phyloP scores from a whole-genome alignment of 2,888 invertebrate species.

The Drosophila ezoana region DNA sequence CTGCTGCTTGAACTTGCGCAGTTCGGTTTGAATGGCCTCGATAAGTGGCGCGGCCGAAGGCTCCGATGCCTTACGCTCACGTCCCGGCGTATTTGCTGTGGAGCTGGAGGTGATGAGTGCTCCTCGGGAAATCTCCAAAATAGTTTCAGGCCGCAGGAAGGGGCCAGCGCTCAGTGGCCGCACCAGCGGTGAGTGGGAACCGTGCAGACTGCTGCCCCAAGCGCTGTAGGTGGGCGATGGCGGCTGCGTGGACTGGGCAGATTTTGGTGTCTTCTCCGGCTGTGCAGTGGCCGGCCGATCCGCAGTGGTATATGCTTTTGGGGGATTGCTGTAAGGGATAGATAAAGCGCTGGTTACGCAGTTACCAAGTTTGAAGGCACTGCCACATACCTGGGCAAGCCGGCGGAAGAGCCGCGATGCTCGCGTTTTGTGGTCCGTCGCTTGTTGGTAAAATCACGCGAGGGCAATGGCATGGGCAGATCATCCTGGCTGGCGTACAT shows the following conservation, averaged over 20 bases:
- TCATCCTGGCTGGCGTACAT: slow-evolving; percentile 84
- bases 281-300: slow-evolving; percentile 84
- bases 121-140: slow-evolving; percentile 62
- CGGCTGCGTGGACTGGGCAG: slow-evolving; percentile 83
- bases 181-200: slow-evolving; percentile 86
- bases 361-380: too few species aligned
- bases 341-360: not conserved
- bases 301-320: slow-evolving; percentile 65
- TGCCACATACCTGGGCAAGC: slow-evolving; percentile 74
- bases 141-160: slow-evolving; percentile 86
- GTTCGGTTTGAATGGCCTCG: slow-evolving; percentile 92
- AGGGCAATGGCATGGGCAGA: slow-evolving; percentile 82
- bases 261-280: slow-evolving; percentile 79
- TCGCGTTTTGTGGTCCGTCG: slow-evolving; percentile 80
- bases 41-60: slow-evolving; percentile 94
- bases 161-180: slow-evolving; percentile 89
- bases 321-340: slow-evolving; percentile 59
- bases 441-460: slow-evolving; percentile 79
- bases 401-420: slow-evolving; percentile 84
- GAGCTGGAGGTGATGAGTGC: slow-evolving; percentile 20
- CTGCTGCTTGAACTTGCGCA: slow-evolving; percentile 83
- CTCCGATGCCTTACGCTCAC: slow-evolving; percentile 85
- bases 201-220: slow-evolving; percentile 86
- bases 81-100: slow-evolving; percentile 56
- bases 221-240: slow-evolving; percentile 85